A percentile compares a stretch with the other conserved stretches of the same genome.
Evolutionary conservation across 2,113 vertebrate genomes (phyloP).

Genomic region (Platichthys flesus): DNA sequence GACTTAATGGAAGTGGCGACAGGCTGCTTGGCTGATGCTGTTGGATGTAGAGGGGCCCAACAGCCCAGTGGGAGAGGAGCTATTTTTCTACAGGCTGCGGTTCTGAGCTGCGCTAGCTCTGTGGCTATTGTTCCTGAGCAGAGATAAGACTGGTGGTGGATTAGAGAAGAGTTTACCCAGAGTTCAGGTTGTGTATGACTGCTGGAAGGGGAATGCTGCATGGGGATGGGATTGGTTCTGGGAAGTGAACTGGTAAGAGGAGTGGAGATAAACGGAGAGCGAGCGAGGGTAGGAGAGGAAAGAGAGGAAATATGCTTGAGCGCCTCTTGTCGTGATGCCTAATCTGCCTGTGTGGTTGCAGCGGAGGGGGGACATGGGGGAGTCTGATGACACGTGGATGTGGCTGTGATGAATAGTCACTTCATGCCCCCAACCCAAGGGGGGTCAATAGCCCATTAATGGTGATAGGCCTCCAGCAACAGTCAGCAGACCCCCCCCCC

Average conservation of each 20-base stretch:
- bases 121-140: slow-evolving; percentile 70
- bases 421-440: slow-evolving; percentile 61
- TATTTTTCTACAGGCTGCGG: slow-evolving; percentile 60
- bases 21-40: slow-evolving; percentile 52
- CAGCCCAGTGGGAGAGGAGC: slow-evolving; percentile 54
- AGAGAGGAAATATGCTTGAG: slow-evolving; percentile 2
- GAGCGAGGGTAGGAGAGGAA: neutral
- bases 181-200: slow-evolving; percentile 70
- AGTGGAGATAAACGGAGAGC: slow-evolving; percentile 26
- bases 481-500: slow-evolving; percentile 43
- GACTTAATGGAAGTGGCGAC: slow-evolving; percentile 60
- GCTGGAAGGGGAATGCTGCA: slow-evolving; percentile 41
- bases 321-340: slow-evolving; percentile 22
- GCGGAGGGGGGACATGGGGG: slow-evolving; percentile 20
- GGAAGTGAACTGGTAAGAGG: slow-evolving; percentile 35
- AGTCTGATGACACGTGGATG: slow-evolving; percentile 62
- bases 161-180: slow-evolving; percentile 75
- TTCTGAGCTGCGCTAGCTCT: slow-evolving; percentile 54
- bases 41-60: slow-evolving; percentile 41
- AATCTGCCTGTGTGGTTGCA: slow-evolving; percentile 65
- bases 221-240: slow-evolving; percentile 53
- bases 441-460: slow-evolving; percentile 81
- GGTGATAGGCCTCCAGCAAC: slow-evolving; percentile 65
- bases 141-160: slow-evolving; percentile 71
- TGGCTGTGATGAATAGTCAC: slow-evolving; percentile 77